These are phyloP conservation scores for Microtus pennsylvanicus DNA, from an alignment of 2,113 vertebrate genomes.

Conservation along the genomic window DNA sequence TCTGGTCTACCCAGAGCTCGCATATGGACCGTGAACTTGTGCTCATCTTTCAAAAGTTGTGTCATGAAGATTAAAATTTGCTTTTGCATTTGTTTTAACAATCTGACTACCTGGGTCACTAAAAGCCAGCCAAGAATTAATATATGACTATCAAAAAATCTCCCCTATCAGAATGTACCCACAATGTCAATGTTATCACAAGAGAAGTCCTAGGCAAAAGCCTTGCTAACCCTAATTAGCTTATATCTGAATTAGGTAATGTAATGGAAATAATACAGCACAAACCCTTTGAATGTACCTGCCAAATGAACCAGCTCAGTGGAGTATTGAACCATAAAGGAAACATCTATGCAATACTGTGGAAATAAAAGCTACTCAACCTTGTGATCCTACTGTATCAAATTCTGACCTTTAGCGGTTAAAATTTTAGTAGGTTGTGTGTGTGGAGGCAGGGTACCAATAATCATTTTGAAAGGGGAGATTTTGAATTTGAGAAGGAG, in stretches of 20 bases:
- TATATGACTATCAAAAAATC: background rate
- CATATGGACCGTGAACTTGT: background rate
- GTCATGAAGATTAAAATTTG: background rate
- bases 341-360: background rate
- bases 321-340: background rate
- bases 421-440: background rate
- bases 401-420: background rate
- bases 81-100: background rate
- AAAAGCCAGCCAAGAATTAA: background rate
- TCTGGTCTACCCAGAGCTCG: constrained; percentile 37
- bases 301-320: background rate
- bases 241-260: background rate
- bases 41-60: background rate
- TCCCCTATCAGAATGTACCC: background rate
- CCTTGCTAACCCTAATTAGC: background rate
- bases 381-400: background rate
- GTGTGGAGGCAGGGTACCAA: background rate
- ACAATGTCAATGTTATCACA: background rate
- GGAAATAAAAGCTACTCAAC: background rate
- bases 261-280: background rate
- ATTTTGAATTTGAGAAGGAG: background rate
- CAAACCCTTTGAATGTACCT: background rate
- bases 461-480: background rate
- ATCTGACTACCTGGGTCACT: background rate
- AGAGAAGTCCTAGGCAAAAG: background rate